Conservation (phyloP, 2,113 vertebrate genomes). For the Chitala chitala region DNA sequence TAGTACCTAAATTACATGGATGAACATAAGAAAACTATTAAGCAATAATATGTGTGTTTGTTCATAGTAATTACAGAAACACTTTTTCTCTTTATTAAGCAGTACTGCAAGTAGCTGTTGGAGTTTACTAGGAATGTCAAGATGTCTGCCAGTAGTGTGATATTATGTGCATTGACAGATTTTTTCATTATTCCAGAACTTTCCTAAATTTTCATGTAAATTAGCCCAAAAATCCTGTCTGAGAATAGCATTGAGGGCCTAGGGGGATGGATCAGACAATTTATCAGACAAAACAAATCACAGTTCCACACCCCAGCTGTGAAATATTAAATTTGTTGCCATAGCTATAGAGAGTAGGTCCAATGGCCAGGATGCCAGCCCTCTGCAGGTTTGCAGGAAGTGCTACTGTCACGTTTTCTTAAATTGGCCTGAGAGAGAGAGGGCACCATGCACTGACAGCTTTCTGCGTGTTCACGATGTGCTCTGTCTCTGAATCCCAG, state of each 20-base stretch:
- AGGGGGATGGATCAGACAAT: background rate
- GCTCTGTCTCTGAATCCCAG: background rate
- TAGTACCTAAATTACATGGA: too few relatives aligned
- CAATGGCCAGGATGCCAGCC: background rate
- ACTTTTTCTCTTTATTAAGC: background rate
- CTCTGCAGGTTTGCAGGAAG: background rate
- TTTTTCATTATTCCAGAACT: background rate
- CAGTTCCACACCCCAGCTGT: background rate
- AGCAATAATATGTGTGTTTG: too few relatives aligned
- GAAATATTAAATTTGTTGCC: conserved; percentile 27
- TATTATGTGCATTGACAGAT: background rate
- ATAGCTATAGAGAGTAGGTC: conserved; percentile 29
- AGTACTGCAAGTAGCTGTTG: background rate
- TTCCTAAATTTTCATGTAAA: conserved; percentile 7
- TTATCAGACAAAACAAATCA: background rate
- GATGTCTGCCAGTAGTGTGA: background rate
- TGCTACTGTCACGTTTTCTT: background rate
- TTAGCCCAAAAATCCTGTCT: background rate
- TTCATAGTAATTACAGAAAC: too few relatives aligned
- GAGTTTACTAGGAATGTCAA: background rate
- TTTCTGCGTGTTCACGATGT: too few relatives aligned
- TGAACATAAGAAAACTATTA: too few relatives aligned
- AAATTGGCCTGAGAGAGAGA: background rate
- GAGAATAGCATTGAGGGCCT: background rate
- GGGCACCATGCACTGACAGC: background rate